Conservation (phyloP, 2,797 vertebrate species). For the Phrynocephalus guinanensis region DNA sequence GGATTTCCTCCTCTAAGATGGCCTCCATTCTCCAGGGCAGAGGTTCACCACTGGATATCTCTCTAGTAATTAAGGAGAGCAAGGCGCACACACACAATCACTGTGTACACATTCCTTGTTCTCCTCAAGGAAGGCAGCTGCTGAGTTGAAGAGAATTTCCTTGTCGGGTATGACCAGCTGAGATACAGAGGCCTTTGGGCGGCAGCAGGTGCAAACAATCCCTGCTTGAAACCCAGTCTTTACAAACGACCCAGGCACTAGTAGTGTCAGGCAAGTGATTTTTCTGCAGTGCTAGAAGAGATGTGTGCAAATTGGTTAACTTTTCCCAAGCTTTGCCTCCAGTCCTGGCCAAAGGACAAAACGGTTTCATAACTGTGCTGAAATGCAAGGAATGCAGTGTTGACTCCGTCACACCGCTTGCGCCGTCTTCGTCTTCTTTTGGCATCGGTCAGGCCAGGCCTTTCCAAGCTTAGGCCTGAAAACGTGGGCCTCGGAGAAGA, state of each 20-base stretch:
- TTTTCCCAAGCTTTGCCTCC: background rate
- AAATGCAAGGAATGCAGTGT: background rate
- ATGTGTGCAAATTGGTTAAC: background rate
- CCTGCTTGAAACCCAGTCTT: constrained; percentile 1
- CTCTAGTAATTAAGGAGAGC: too few species aligned
- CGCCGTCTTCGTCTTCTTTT: background rate
- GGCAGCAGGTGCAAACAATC: background rate
- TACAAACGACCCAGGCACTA: background rate
- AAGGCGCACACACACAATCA: too few species aligned
- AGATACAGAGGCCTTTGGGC: background rate
- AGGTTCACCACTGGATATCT: too few species aligned
- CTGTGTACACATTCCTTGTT: background rate
- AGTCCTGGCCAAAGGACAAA: background rate
- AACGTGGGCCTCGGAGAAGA: background rate
- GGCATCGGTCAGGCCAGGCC: background rate
- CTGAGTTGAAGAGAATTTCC: background rate
- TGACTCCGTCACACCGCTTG: background rate
- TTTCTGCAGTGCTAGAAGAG: background rate
- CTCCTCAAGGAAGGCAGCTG: background rate
- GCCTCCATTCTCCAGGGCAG: too few species aligned
- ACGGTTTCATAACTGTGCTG: constrained; percentile 6
- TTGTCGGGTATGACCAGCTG: background rate
- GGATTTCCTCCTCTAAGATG: too few species aligned
- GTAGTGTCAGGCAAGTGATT: background rate
- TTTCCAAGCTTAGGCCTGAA: background rate